Percentiles rank a stretch among this genome's conserved stretches.
These are phyloP conservation scores for Atherinosoma microstoma DNA, from an alignment of 2,797 vertebrate genomes.

Conservation along the genomic window DNA sequence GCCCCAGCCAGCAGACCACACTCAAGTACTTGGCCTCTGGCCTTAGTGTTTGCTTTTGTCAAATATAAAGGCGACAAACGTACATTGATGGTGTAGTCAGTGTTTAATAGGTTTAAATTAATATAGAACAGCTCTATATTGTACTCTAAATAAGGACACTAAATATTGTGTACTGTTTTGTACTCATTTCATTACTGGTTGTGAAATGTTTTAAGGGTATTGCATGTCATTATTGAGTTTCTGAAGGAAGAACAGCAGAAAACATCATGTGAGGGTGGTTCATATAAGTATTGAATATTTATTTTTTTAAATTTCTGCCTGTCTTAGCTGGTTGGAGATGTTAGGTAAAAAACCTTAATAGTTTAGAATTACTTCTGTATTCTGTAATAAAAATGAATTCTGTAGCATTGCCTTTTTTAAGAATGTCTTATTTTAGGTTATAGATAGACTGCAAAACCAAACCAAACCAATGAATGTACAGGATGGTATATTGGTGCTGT, in stretches of 20 bases:
- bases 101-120: conserved; percentile 10
- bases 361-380: not conserved
- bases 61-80: conserved; percentile 13
- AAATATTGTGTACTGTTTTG: not conserved
- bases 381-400: too few relatives aligned
- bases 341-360: not conserved
- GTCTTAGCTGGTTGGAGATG: not conserved
- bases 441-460: too few relatives aligned
- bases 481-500: not conserved
- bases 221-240: conserved; percentile 2
- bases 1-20: conserved; percentile 21
- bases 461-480: not conserved
- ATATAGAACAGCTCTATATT: not conserved
- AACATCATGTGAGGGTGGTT: not conserved
- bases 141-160: not conserved
- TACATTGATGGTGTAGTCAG: conserved; percentile 5
- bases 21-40: conserved; percentile 13
- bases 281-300: not conserved
- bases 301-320: not conserved
- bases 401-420: too few relatives aligned
- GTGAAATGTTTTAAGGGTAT: conserved; percentile 12
- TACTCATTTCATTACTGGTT: not conserved
- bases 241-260: conserved; percentile 16
- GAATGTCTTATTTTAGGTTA: too few relatives aligned
- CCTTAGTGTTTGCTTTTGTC: conserved; percentile 37